phyloP scores from a whole-genome alignment of 92 coral and sea anemone genomes.

The Paramuricea clavata region DNA sequence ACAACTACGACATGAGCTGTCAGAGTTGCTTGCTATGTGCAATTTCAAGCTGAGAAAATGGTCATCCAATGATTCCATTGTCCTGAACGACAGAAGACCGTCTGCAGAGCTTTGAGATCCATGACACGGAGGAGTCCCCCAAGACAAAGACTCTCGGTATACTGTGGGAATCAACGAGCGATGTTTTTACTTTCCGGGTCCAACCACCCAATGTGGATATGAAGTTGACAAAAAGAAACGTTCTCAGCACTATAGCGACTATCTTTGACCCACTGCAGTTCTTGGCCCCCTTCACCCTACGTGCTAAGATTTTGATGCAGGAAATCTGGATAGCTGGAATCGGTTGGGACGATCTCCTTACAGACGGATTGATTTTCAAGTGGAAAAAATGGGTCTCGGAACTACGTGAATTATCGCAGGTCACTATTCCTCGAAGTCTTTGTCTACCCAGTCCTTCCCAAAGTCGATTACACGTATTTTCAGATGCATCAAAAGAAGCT shows the following conservation, averaged over 20 bases:
- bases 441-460: neutral
- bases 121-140: neutral
- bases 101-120: neutral
- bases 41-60: constrained; percentile 13
- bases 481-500: constrained; percentile 42
- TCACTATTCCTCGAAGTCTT: constrained; percentile 5
- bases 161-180: constrained; percentile 15
- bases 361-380: neutral
- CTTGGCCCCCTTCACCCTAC: neutral
- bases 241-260: constrained; percentile 25
- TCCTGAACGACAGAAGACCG: constrained; percentile 6
- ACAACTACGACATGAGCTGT: neutral
- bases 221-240: constrained; percentile 17
- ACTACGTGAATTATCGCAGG: neutral
- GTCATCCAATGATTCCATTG: neutral
- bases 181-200: neutral
- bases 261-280: constrained; percentile 27
- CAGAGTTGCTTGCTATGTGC: constrained; percentile 5
- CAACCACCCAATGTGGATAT: neutral
- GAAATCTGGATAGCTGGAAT: constrained; percentile 39
- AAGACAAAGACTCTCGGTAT: neutral
- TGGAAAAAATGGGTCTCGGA: neutral
- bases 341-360: constrained; percentile 24
- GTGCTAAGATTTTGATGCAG: constrained; percentile 20
- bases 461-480: constrained; percentile 18